Evolutionary conservation across 2,113 vertebrate genomes (phyloP).

Genomic region (Barbus barbus): DNA sequence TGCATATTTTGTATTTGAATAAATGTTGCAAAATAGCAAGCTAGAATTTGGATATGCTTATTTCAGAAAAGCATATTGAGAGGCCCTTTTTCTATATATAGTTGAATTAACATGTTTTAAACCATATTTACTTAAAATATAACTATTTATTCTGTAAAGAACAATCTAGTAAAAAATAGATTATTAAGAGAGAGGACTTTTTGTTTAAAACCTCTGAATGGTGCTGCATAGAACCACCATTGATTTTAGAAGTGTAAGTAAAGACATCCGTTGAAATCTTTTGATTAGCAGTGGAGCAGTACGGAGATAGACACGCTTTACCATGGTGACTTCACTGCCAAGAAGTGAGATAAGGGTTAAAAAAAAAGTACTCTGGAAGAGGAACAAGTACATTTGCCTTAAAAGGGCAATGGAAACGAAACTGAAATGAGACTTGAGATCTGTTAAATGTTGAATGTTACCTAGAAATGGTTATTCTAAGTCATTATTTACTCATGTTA

Average conservation of each 20-base stretch:
- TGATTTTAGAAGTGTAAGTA: not conserved
- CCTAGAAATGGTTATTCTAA: not conserved
- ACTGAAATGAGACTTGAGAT: not conserved
- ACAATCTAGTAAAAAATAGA: no score
- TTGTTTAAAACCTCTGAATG: no score
- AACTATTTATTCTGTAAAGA: no score
- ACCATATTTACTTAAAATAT: no score
- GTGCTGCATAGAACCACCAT: not conserved
- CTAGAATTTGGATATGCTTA: no score
- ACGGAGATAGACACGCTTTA: slow-evolving; percentile 19
- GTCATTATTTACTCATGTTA: not conserved
- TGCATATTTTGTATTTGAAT: no score
- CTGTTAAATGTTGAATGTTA: not conserved
- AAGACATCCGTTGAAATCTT: slow-evolving; percentile 12
- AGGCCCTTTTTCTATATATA: no score
- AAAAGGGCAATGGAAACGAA: not conserved
- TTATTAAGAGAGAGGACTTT: no score
- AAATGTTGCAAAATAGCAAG: no score
- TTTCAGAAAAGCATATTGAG: no score
- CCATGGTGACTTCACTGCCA: not conserved
- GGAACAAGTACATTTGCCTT: not conserved
- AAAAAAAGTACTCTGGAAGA: not conserved
- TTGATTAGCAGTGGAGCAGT: slow-evolving; percentile 8
- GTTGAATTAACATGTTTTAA: no score
- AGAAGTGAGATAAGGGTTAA: not conserved